Percentiles rank a stretch among this genome's conserved stretches.
phyloP scores from a whole-genome alignment of 2,113 vertebrate genomes.

The Calcarius ornatus region DNA sequence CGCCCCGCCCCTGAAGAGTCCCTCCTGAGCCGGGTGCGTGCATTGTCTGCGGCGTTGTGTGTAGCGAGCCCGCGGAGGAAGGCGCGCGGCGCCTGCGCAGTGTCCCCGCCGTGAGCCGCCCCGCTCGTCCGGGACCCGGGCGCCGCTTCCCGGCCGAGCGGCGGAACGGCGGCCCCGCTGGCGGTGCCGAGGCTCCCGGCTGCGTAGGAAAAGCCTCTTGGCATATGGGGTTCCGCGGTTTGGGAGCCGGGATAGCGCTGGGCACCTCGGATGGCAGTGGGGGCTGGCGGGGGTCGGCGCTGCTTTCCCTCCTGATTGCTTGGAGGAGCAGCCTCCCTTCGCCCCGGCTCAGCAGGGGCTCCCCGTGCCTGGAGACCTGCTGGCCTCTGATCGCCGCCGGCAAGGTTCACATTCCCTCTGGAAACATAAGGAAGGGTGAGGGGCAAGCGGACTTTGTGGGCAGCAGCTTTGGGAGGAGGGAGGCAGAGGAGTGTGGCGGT shows the following conservation, averaged over 20 bases:
- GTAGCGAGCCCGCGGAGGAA: not conserved
- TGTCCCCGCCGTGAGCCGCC: not conserved
- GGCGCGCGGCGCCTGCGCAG: not conserved
- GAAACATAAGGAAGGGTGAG: accelerated
- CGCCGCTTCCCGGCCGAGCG: no score
- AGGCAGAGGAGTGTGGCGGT: not conserved
- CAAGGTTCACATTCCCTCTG: not conserved
- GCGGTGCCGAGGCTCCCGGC: accelerated
- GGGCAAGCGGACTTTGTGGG: accelerated
- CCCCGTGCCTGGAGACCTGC: not conserved
- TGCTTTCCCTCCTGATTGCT: not conserved
- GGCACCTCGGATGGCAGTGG: accelerated
- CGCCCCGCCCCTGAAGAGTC: no score
- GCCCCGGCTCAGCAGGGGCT: not conserved
- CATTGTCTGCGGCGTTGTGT: not conserved
- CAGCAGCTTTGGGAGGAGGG: not conserved
- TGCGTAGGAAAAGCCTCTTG: no score
- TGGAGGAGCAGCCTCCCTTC: not conserved
- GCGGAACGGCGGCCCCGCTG: accelerated
- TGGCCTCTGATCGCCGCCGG: accelerated
- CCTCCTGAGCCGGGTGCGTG: not conserved
- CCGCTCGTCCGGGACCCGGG: not conserved
- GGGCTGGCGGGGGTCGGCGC: accelerated
- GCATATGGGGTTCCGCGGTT: accelerated
- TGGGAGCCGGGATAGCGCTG: not conserved